Base-by-base conservation (phyloP, 2,888 invertebrate species). In the Acholoe squamosa region DNA sequence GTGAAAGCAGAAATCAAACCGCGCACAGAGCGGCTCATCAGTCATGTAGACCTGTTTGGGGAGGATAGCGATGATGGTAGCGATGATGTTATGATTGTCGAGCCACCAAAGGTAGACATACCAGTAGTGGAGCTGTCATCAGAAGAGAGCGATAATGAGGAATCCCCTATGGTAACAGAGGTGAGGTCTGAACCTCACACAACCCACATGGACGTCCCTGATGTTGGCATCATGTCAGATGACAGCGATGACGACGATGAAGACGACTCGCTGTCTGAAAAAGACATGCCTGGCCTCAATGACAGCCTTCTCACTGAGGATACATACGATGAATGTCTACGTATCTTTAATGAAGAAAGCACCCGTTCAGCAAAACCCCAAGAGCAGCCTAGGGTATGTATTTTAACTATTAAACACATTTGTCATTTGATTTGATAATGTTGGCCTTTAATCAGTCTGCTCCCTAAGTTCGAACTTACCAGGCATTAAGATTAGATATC, bases 251-350 rank as follows among this genome's bases (percentile, higher is more conserved):
- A 25, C 28, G 25, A 25, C 3, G 80, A 80, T n/a, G 80, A 80
- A 12, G 80, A 80, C 22, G 43, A 54, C 14, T 22, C 16, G 5
- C 12, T 51, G 19, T 16, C 86, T 7, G 54, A n/a, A 14, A 28
- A 28, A 22, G 52, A 54, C 10, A 16, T 86, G 33, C 12, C 12
- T 14, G 10, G 28, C 19, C 56, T 90, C 10, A 84, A 90, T 0
- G 61, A 33, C 25, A 31, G 28, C 16, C 34, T 90, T 43, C 94
- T 94, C 89, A 95, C 95, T 25, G 94, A 97, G 92, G 97, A 97
- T 92, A 97, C 98, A 91, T 97, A 97, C 94, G 97, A 97, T 93
- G 98, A 98, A 96, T 98, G 98, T 95, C 97, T 97, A 94, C 97
- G 97, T 96, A 98, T 98, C 93, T 98, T 98, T 96, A 98, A 98